Conservation (phyloP, 2,888 invertebrate species). For the Anaspis maculata region DNA sequence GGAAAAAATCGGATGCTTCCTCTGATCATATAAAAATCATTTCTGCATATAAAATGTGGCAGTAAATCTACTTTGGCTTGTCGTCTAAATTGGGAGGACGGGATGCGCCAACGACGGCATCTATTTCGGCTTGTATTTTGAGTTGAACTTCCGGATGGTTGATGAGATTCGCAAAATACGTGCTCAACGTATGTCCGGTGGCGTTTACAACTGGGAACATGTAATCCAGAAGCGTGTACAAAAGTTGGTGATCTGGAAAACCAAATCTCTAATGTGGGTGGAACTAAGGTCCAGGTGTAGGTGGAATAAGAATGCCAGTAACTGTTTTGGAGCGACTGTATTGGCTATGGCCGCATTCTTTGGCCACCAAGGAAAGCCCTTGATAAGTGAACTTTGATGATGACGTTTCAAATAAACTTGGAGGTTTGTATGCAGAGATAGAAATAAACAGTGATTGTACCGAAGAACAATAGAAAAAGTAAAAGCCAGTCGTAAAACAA, state of each 20-base stretch:
- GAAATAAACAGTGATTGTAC: no score
- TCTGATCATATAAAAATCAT: slow-evolving; percentile 29
- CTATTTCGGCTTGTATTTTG: slow-evolving; percentile 54
- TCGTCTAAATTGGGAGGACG: slow-evolving; percentile 53
- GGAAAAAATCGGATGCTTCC: slow-evolving; percentile 38
- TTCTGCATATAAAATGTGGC: not conserved
- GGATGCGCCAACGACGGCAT: slow-evolving; percentile 51
- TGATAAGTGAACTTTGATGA: no score
- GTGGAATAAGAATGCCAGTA: no score
- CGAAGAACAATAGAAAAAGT: no score
- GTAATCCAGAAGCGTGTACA: slow-evolving; percentile 51
- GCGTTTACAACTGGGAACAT: slow-evolving; percentile 53
- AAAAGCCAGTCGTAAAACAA: no score
- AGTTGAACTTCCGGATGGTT: slow-evolving; percentile 49
- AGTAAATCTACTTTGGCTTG: slow-evolving; percentile 41
- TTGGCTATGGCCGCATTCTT: no score
- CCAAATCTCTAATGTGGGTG: not conserved
- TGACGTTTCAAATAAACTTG: no score
- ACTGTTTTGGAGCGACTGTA: no score
- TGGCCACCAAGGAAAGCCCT: no score
- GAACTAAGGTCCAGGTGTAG: no score
- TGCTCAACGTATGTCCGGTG: slow-evolving; percentile 42
- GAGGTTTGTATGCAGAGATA: no score
- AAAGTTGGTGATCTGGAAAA: slow-evolving; percentile 50
- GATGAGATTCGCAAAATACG: slow-evolving; percentile 49